Percentiles rank a stretch among this genome's conserved stretches.
Evolutionary conservation across 2,797 vertebrate genomes (phyloP).

Genomic region (Distichodus sexfasciatus): DNA sequence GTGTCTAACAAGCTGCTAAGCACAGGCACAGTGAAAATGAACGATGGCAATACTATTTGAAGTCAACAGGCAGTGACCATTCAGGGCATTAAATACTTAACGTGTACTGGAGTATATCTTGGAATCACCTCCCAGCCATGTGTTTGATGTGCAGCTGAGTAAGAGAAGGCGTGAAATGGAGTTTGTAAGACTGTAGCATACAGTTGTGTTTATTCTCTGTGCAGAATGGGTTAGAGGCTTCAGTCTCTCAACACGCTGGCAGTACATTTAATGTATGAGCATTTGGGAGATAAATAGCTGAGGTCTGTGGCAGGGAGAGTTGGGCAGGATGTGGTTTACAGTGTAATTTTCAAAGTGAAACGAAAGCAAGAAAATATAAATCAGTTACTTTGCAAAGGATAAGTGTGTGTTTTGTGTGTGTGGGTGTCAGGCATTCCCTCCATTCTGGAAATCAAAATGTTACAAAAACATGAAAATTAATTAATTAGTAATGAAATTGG

Average conservation of each 20-base stretch:
- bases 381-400: conserved; percentile 8
- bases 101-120: background rate
- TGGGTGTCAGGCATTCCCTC: background rate
- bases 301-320: background rate
- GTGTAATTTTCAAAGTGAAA: conserved; percentile 36
- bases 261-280: background rate
- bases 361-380: conserved; percentile 28
- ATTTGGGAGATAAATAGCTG: conserved; percentile 17
- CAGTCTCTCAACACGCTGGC: background rate
- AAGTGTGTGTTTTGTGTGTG: conserved; percentile 6
- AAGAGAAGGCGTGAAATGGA: background rate
- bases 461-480: too few species aligned
- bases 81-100: too few species aligned
- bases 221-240: background rate
- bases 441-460: too few species aligned
- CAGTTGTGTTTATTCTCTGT: background rate
- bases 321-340: conserved; percentile 38
- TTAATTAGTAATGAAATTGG: too few species aligned
- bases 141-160: background rate
- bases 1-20: too few species aligned
- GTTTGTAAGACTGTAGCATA: background rate
- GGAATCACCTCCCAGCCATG: background rate
- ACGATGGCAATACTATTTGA: too few species aligned
- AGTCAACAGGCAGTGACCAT: too few species aligned
- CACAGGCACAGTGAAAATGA: too few species aligned